Evolutionary conservation across 2,888 invertebrate species (phyloP), one percentile per base, ranked within the genome.

Genomic region (Euzetes globulus): DNA sequence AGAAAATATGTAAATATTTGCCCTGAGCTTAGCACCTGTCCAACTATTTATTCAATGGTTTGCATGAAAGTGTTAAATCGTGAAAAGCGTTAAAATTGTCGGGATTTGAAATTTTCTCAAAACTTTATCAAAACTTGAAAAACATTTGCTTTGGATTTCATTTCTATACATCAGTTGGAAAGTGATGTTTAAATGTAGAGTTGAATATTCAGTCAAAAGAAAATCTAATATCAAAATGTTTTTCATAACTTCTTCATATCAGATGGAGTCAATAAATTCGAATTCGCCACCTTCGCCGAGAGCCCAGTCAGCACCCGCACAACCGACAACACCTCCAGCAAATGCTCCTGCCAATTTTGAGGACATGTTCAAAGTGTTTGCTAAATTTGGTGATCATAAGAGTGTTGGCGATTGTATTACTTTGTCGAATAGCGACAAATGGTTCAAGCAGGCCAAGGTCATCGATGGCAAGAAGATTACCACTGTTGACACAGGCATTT

Each of bases 381-480:
- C 91, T 9, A 91, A 91, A 84, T 94, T 93, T 81, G 93, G 93
- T 0, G 92, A 93, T 81, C 86, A 87, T 3, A 92, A 92, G 82
- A 89, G 91, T 19, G 92, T 92, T 81, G 93, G 93, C 0, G 91
- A 90, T 82, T 86, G 87, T 60, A 91, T 94, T 77, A 92, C 92
- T 0, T 85, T 94, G n/a, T 91, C 91, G 13, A 92, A 94, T 83
- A 90, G 91, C 81, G 94, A 94, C 83, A 94, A 93, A 84, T 94
- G 94, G 94, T 90, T 94, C 89, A 93, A 92, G 81, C 94, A 94
- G 82, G 92, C 93, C 0, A 90, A 88, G 80, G 88, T 90, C 22
- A 82, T 84, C 68, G 93, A 88, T 76, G 88, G 88, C 1, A 92
- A 91, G 84, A 90, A 90, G 81, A 58, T 73, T 11, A 91, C 91